These are phyloP conservation scores for Andrena flavipes DNA, from an alignment of 2,888 invertebrate species.

Conservation along the genomic window DNA sequence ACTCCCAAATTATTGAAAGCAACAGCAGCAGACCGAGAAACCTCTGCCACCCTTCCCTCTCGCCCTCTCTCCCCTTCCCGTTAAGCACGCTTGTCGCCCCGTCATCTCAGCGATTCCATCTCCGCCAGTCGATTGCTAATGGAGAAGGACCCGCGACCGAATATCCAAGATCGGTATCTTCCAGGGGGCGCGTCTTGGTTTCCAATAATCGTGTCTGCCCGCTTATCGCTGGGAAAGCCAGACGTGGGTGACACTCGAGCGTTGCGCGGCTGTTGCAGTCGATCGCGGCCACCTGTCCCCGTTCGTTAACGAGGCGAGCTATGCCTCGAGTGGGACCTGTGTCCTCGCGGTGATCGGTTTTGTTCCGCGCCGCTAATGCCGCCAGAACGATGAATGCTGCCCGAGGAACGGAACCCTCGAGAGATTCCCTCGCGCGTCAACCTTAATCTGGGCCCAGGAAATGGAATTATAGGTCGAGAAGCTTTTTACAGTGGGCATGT, in stretches of 20 bases:
- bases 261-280: conserved; percentile 3
- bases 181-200: conserved; percentile 35
- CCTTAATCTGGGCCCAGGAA: conserved; percentile 23
- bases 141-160: conserved; percentile 66
- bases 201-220: conserved; percentile 54
- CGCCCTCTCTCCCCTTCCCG: background rate
- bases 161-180: conserved; percentile 72
- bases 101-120: conserved; percentile 39
- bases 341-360: conserved; percentile 27
- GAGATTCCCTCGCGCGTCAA: background rate
- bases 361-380: conserved; percentile 31
- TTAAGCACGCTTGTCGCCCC: conserved; percentile 41
- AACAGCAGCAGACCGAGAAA: conserved; percentile 70
- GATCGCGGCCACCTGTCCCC: conserved; percentile 36
- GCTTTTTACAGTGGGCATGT: background rate
- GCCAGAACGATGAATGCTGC: conserved; percentile 11
- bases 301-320: conserved; percentile 36
- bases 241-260: conserved; percentile 9
- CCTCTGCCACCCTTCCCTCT: background rate
- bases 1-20: conserved; percentile 84
- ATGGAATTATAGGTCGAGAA: conserved; percentile 12
- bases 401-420: background rate
- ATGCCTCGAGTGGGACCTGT: conserved; percentile 17
- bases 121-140: conserved; percentile 56
- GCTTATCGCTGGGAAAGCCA: conserved; percentile 22